These are phyloP conservation scores for Lysandra bellargus DNA, from an alignment of 2,888 invertebrate species.

Conservation along the genomic window DNA sequence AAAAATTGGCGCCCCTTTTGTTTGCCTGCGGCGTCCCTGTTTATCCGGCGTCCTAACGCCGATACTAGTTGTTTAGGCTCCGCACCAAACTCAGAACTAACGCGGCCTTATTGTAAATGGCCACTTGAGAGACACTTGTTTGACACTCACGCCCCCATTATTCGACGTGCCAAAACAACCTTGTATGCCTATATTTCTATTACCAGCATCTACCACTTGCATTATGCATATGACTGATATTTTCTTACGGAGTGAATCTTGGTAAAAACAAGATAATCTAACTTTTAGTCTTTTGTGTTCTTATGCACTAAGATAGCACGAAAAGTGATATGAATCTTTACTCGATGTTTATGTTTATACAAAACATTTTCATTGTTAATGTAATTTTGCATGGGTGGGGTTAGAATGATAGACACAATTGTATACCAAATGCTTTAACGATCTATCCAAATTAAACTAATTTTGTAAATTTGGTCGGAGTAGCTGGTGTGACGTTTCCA, in stretches of 20 bases:
- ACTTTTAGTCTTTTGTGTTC: conserved; percentile 15
- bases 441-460: conserved; percentile 11
- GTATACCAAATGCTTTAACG: conserved; percentile 26
- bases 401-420: conserved; percentile 22
- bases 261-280: background rate
- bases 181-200: background rate
- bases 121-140: background rate
- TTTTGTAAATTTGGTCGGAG: background rate
- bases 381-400: background rate
- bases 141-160: background rate
- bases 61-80: too few relatives aligned
- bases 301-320: background rate
- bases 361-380: conserved; percentile 16
- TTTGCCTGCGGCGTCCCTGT: too few relatives aligned
- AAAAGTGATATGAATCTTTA: conserved; percentile 8
- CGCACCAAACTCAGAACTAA: too few relatives aligned
- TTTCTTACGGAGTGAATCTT: background rate
- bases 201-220: background rate
- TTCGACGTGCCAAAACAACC: background rate
- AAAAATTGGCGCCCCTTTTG: too few relatives aligned
- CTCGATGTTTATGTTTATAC: conserved; percentile 1
- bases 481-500: background rate
- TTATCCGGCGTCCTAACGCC: too few relatives aligned
- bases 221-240: background rate
- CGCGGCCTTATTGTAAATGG: background rate